These are phyloP conservation scores for Rostratula benghalensis DNA, from an alignment of 2,113 vertebrate genomes.

Conservation along the genomic window DNA sequence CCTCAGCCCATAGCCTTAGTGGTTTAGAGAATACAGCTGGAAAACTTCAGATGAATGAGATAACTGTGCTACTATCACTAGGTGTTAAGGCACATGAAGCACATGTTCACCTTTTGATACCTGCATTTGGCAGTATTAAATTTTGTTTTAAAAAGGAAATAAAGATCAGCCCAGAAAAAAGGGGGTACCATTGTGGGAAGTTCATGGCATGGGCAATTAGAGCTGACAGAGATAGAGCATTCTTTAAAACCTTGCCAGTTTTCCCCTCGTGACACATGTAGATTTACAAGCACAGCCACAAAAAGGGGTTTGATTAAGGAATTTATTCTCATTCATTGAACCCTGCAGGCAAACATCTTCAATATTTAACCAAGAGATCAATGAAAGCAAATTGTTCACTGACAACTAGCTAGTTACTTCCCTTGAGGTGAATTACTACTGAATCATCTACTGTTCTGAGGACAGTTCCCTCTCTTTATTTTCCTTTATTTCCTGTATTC, in stretches of 20 bases:
- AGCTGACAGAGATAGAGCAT: not conserved
- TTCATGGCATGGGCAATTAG: not conserved
- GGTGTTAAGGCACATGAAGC: not conserved
- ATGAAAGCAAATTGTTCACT: constrained; percentile 33
- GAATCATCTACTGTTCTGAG: not conserved
- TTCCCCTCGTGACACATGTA: not conserved
- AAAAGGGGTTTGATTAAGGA: constrained; percentile 28
- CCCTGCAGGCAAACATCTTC: constrained; percentile 23
- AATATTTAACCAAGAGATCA: constrained; percentile 52
- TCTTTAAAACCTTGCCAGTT: not conserved
- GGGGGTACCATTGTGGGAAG: not conserved
- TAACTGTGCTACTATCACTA: not conserved
- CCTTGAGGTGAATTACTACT: constrained; percentile 5
- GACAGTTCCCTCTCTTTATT: not conserved
- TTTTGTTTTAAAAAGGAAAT: not conserved
- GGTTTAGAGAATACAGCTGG: not conserved
- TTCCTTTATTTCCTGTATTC: not conserved
- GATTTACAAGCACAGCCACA: constrained; percentile 23
- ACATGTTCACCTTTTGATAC: not conserved
- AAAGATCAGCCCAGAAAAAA: not conserved
- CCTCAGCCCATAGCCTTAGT: not conserved
- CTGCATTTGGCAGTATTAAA: not conserved
- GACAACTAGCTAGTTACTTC: constrained; percentile 11
- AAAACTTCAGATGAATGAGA: not conserved
- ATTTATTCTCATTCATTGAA: constrained; percentile 51